Conservation (phyloP, 2,888 invertebrate species). For the Conistra vaccinii region DNA sequence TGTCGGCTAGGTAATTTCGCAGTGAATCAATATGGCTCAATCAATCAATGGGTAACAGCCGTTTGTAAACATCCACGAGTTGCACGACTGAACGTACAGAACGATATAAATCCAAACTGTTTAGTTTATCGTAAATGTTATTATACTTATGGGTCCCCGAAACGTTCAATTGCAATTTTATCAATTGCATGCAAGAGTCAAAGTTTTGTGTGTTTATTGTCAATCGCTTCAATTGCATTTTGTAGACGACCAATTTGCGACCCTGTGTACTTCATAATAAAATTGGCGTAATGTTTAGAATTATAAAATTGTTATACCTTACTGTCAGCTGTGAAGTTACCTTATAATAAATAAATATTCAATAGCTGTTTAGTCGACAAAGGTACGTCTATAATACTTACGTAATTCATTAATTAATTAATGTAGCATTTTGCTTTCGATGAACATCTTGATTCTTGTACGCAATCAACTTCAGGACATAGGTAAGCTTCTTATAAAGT, state of each 20-base stretch:
- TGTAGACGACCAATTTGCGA: too few relatives aligned
- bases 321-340: too few relatives aligned
- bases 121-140: slow-evolving; percentile 2
- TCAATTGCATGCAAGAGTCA: too few relatives aligned
- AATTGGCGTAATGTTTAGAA: too few relatives aligned
- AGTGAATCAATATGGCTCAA: slow-evolving; percentile 29
- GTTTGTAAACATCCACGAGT: slow-evolving; percentile 15
- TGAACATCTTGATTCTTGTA: not conserved
- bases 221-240: too few relatives aligned
- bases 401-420: not conserved
- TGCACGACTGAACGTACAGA: not conserved
- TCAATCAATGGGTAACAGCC: slow-evolving; percentile 29
- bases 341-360: too few relatives aligned
- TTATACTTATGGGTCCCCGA: not conserved
- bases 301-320: too few relatives aligned
- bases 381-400: not conserved
- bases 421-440: not conserved
- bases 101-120: not conserved
- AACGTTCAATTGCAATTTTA: too few relatives aligned
- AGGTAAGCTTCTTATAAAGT: slow-evolving; percentile 9
- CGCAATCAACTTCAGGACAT: not conserved
- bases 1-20: slow-evolving; percentile 7
- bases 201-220: too few relatives aligned
- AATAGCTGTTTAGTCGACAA: not conserved
- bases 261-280: too few relatives aligned